Percentiles rank a stretch among this genome's conserved stretches.
Conservation (phyloP, 2,113 vertebrate species). For the Cettia cetti region DNA sequence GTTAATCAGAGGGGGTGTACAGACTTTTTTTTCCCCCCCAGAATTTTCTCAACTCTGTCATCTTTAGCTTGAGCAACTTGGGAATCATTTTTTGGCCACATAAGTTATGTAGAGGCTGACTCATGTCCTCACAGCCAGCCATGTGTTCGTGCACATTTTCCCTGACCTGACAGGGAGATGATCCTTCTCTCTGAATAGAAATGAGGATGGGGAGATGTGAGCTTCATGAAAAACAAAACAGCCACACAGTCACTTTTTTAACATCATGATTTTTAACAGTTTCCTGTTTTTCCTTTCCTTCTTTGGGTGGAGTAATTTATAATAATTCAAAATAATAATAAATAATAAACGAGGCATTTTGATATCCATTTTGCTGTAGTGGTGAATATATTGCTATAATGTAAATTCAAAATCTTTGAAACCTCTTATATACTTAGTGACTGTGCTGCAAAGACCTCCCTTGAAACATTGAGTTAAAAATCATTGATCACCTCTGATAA, state of each 20-base stretch:
- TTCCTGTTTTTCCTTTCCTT: background rate
- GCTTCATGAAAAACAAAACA: background rate
- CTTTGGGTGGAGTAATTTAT: background rate
- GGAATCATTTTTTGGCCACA: background rate
- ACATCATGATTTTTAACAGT: background rate
- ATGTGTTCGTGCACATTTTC: background rate
- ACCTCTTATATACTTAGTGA: background rate
- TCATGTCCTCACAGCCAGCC: slow-evolving; percentile 2
- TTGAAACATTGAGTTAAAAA: background rate
- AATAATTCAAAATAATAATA: background rate
- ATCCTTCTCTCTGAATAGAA: slow-evolving; percentile 20
- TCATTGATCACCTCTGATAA: background rate
- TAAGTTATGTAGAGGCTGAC: background rate
- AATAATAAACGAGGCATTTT: background rate
- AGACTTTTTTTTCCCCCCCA: background rate
- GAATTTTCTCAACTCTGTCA: background rate
- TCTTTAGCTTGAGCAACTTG: background rate
- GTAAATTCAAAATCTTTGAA: background rate
- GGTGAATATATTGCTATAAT: background rate
- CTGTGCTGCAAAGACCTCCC: background rate
- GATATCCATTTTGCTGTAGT: background rate
- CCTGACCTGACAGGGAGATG: background rate
- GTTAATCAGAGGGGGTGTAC: background rate
- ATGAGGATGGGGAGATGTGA: background rate
- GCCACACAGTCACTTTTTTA: background rate